These are phyloP conservation scores for Jacana jacana DNA, from an alignment of 2,113 vertebrate species.

Conservation along the genomic window DNA sequence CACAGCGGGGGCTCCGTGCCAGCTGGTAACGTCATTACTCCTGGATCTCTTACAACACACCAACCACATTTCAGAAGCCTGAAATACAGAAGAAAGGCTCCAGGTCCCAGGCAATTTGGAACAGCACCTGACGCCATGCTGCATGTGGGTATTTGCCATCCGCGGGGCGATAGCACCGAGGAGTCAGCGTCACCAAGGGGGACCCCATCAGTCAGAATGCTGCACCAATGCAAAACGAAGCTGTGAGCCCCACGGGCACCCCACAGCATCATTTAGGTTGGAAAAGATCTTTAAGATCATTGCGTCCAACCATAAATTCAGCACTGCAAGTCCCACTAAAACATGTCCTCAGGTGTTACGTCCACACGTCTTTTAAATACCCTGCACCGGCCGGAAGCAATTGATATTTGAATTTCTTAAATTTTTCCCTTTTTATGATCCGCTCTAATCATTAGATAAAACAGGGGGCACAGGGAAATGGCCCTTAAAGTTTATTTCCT, in stretches of 20 bases:
- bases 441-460: not conserved
- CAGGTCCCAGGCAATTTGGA: not conserved
- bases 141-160: fast-evolving
- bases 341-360: fast-evolving
- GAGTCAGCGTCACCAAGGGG: not conserved
- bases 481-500: not conserved
- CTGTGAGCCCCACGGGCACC: not conserved
- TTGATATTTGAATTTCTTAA: not conserved
- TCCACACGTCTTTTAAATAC: not conserved
- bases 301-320: not conserved
- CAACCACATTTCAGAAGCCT: not conserved
- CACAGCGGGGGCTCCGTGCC: not conserved
- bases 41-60: not conserved
- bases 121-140: not conserved
- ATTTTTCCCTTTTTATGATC: not conserved
- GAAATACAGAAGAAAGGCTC: not conserved
- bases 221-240: not conserved
- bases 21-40: not conserved
- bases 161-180: fast-evolving
- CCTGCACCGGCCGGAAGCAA: not conserved
- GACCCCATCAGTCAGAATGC: fast-evolving
- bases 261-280: not conserved
- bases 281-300: not conserved
- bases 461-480: not conserved
- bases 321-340: not conserved